A percentile compares a stretch with the other conserved stretches of the same genome.
phyloP scores from a whole-genome alignment of 2,888 invertebrate species.

The Noctua janthe region DNA sequence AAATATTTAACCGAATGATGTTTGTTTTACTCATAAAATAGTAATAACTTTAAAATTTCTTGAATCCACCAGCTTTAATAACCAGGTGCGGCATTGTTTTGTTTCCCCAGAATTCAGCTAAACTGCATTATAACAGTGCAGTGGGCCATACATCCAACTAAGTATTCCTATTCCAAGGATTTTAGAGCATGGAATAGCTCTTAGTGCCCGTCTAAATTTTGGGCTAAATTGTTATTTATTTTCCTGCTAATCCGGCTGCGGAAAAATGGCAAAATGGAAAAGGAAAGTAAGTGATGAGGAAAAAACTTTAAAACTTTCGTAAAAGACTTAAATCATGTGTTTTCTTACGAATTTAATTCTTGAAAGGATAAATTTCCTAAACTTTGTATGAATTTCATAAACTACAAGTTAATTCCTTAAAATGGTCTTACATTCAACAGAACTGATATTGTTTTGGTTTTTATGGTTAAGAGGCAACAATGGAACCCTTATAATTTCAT shows the following conservation, averaged over 20 bases:
- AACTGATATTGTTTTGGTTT: not conserved
- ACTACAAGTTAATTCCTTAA: not conserved
- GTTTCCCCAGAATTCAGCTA: not conserved
- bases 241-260: slow-evolving; percentile 31
- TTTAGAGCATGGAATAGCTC: slow-evolving; percentile 54
- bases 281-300: not conserved
- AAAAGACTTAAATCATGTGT: not conserved
- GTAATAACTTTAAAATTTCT: not conserved
- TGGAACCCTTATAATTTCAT: not conserved
- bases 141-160: slow-evolving; percentile 25
- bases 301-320: not conserved
- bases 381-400: not conserved
- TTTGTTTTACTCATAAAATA: not conserved
- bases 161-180: slow-evolving; percentile 36
- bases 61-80: not conserved
- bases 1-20: not conserved
- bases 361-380: not conserved
- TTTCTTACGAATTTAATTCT: not conserved
- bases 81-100: slow-evolving; percentile 1
- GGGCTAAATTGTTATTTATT: slow-evolving; percentile 52
- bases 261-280: slow-evolving; percentile 34
- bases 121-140: slow-evolving; percentile 15
- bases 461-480: not conserved
- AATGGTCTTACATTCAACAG: not conserved
- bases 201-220: slow-evolving; percentile 41